Conservation (phyloP, 2,888 invertebrate genomes). For the Leucophenga montana region DNA sequence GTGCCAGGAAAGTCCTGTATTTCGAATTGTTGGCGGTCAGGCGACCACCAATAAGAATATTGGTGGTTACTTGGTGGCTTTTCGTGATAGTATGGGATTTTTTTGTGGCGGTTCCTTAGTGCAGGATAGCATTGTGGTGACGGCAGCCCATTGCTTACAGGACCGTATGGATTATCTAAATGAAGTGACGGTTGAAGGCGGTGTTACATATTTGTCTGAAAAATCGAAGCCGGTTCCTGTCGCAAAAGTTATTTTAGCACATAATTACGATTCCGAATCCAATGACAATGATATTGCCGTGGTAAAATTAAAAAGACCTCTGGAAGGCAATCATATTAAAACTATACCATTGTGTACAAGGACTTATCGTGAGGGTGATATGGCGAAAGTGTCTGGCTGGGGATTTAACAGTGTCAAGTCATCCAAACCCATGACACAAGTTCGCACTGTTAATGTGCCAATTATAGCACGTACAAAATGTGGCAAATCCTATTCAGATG, state of each 20-base stretch:
- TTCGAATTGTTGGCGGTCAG: background rate
- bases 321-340: constrained; percentile 32
- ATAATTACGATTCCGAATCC: background rate
- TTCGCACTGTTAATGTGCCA: background rate
- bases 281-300: constrained; percentile 44
- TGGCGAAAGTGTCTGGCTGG: constrained; percentile 47
- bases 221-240: background rate
- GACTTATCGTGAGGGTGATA: constrained; percentile 11
- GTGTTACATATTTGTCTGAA: background rate
- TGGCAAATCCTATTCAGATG: background rate
- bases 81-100: background rate
- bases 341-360: constrained; percentile 34
- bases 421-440: background rate
- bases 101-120: background rate
- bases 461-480: background rate
- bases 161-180: background rate
- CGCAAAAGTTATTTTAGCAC: background rate
- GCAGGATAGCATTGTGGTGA: background rate
- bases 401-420: constrained; percentile 33
- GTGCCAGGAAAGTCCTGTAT: background rate
- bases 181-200: background rate
- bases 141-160: background rate
- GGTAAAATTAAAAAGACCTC: constrained; percentile 25
- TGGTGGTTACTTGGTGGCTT: background rate
- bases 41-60: background rate